Base-by-base conservation (phyloP, 2,113 vertebrate genomes). In the Ameiurus melas region DNA sequence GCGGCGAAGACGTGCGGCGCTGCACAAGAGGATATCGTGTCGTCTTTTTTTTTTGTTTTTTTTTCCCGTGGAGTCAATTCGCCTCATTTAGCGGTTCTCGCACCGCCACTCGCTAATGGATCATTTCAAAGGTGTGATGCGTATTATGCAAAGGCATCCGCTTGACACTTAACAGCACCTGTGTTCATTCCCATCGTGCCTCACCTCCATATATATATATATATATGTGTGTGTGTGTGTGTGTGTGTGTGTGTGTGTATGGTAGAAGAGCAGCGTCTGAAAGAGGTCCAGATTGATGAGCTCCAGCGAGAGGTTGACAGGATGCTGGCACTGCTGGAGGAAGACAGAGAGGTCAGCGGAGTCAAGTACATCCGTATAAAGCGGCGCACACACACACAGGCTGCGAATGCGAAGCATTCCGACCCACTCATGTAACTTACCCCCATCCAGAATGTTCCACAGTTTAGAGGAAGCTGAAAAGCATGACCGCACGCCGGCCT, bases 101-200 rank as follows among this genome's bases (percentile, higher is more conserved):
- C 81, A 88, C 91, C 90, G 84, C 91, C 92, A 93, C 91, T 91
- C 93, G 94, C 94, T 95, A 95, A 96, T 95, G 94, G 94, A 94
- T 94, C 92, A 93, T 95, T 93, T 94, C 88, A 83, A 85, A 95
- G 93, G 94, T 95, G 95, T 94, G 93, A 95, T 93, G 93, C 94
- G 93, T 92, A 94, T 94, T 93, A 95, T 95, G 94, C 95, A 95
- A 95, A 95, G 93, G 90, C 90, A 80, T 94, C 93, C 92, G 91
- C 93, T 87, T 93, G 93, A 95, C 94, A 95, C 94, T 92, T 94
- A 93, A 30, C 92, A 93, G 92, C 94, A 92, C 93, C 90, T 91
- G 87, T 91, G 89, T 92, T 91, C 92, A 92, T 43, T 90, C 93
- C 92, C 91, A 77, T 84, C 83, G 84, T 14, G 66, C 90, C 87